phyloP scores from a whole-genome alignment of 2,797 vertebrate genomes.

The Xiphophorus birchmanni region DNA sequence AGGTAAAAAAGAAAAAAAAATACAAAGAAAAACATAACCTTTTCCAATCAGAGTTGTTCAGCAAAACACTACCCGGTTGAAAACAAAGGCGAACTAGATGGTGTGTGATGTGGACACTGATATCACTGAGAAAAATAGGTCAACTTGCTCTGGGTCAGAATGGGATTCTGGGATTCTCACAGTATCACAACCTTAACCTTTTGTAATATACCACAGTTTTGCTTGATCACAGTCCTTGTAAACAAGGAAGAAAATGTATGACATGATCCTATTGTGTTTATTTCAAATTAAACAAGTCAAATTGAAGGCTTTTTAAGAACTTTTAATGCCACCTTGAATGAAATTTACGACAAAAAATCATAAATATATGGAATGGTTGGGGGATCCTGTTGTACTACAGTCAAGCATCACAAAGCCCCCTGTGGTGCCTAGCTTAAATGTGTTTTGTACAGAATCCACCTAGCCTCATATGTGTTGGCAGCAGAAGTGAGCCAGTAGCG shows the following conservation, averaged over 20 bases:
- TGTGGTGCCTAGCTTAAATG: no score
- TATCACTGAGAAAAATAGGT: neutral
- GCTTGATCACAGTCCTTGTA: neutral
- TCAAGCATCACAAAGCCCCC: no score
- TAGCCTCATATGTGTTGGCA: no score
- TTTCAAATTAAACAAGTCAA: neutral
- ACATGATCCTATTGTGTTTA: neutral
- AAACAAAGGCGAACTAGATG: neutral
- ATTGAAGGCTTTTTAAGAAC: no score
- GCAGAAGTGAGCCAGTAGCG: no score
- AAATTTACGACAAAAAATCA: neutral
- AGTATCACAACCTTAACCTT: neutral
- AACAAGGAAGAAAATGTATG: neutral
- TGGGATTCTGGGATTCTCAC: neutral
- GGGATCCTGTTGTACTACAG: no score
- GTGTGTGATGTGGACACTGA: neutral
- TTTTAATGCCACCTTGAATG: no score
- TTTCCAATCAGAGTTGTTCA: neutral
- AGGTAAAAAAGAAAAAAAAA: neutral
- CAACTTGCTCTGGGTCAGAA: neutral
- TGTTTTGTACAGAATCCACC: no score
- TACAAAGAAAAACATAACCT: neutral
- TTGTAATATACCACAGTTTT: neutral
- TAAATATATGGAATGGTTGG: no score
- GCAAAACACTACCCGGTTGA: constrained; percentile 9